A percentile compares a stretch with the other conserved stretches of the same genome.
These are phyloP conservation scores for Brachionus rotundiformis DNA, from an alignment of 1,140 invertebrate genomes.

Conservation along the genomic window DNA sequence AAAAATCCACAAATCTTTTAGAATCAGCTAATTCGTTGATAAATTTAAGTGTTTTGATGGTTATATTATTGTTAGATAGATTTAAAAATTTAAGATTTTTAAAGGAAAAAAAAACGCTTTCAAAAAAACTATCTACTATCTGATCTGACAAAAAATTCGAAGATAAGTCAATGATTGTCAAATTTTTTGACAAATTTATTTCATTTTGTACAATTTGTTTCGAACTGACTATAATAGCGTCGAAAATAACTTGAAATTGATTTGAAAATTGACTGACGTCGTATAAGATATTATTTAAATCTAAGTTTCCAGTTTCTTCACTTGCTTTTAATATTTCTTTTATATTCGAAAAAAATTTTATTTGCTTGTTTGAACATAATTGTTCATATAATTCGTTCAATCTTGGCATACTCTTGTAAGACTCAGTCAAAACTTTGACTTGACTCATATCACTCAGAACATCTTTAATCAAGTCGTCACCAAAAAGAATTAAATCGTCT, in stretches of 20 bases:
- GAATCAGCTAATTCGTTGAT: not conserved
- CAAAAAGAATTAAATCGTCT: constrained; percentile 48
- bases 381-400: constrained; percentile 34
- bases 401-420: not conserved
- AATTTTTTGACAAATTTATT: not conserved
- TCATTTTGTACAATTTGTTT: not conserved
- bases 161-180: constrained; percentile 30
- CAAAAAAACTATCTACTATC: not conserved
- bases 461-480: constrained; percentile 39
- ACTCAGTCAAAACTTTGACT: constrained; percentile 41
- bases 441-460: constrained; percentile 35
- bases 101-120: constrained; percentile 8
- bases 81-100: not conserved
- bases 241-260: constrained; percentile 11
- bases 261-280: not conserved
- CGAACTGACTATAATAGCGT: not conserved
- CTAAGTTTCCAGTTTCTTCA: not conserved
- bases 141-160: constrained; percentile 21
- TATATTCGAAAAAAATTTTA: not conserved
- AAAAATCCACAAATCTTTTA: not conserved
- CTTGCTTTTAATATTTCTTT: not conserved
- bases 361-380: not conserved
- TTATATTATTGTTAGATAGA: constrained; percentile 25
- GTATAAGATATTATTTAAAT: not conserved
- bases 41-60: constrained; percentile 8